Conservation (phyloP, 2,797 vertebrate species). For the Pteronotus mesoamericanus region DNA sequence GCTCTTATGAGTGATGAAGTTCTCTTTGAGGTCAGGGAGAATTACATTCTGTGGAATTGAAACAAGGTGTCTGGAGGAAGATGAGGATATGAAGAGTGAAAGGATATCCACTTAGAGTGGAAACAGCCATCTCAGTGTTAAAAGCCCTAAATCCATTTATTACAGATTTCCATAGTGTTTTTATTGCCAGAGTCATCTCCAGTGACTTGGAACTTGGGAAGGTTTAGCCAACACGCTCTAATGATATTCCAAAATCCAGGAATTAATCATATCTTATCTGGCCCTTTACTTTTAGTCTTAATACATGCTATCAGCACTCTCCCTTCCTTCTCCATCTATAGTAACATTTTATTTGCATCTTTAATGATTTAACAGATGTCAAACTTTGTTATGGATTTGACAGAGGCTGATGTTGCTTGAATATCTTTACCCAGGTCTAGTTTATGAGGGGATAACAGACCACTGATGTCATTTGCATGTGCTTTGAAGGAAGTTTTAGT, state of each 20-base stretch:
- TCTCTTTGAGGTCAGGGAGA: constrained; percentile 33
- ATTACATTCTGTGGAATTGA: constrained; percentile 19
- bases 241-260: constrained; percentile 35
- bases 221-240: constrained; percentile 24
- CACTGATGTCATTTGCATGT: constrained; percentile 71
- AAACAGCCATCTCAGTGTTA: constrained; percentile 13
- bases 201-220: constrained; percentile 32
- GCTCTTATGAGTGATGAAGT: background rate
- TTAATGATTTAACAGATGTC: constrained; percentile 72
- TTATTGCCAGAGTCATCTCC: constrained; percentile 54
- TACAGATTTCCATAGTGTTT: constrained; percentile 40
- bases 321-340: background rate
- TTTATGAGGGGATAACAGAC: constrained; percentile 65
- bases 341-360: constrained; percentile 60
- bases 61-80: constrained; percentile 25
- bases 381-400: constrained; percentile 53
- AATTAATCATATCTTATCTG: constrained; percentile 48
- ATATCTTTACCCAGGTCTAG: constrained; percentile 53
- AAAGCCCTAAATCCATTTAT: constrained; percentile 32
- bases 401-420: constrained; percentile 52
- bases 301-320: constrained; percentile 43
- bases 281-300: constrained; percentile 34
- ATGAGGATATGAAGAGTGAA: constrained; percentile 22
- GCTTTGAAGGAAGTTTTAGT: constrained; percentile 62
- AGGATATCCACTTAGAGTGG: background rate